A percentile compares a stretch with the other conserved stretches of the same genome.
Conservation (phyloP, 2,888 invertebrate genomes). For the Amiota minor region DNA sequence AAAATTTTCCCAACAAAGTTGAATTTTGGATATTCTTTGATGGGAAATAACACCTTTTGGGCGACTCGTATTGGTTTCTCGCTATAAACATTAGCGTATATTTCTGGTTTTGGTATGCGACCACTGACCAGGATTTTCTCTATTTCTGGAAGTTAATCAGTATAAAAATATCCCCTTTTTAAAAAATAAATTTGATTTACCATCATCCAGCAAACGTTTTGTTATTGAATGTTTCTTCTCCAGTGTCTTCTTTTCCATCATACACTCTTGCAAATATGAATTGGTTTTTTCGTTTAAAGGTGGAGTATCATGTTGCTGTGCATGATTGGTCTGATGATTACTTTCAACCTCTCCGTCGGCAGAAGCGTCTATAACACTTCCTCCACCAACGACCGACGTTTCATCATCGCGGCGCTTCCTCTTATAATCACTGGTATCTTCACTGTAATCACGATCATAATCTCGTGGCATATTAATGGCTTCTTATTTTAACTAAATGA, state of each 20-base stretch:
- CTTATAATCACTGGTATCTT: conserved; percentile 70
- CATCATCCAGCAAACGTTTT: conserved; percentile 82
- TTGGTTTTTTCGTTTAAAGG: conserved; percentile 81
- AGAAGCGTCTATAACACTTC: conserved; percentile 52
- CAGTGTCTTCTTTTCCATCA: conserved; percentile 81
- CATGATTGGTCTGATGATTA: conserved; percentile 54
- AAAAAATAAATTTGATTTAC: conserved; percentile 71
- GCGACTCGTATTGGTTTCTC: conserved; percentile 72
- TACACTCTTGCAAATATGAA: conserved; percentile 83
- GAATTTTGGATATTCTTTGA: conserved; percentile 76
- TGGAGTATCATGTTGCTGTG: conserved; percentile 62
- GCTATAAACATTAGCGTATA: conserved; percentile 71
- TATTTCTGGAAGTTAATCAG: conserved; percentile 68
- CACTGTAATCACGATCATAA: conserved; percentile 71
- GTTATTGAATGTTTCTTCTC: conserved; percentile 81
- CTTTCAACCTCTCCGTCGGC: conserved; percentile 54
- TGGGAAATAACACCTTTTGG: conserved; percentile 71
- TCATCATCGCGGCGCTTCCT: conserved; percentile 70
- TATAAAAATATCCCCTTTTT: not conserved
- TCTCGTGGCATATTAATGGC: conserved; percentile 68
- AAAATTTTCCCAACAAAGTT: conserved; percentile 96
- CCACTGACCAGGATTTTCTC: conserved; percentile 88
- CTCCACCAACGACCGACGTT: conserved; percentile 51
- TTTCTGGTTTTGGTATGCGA: conserved; percentile 74
- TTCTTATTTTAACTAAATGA: not conserved